phyloP scores from a whole-genome alignment of 2,888 invertebrate genomes.

The Quadroppia sp. region DNA sequence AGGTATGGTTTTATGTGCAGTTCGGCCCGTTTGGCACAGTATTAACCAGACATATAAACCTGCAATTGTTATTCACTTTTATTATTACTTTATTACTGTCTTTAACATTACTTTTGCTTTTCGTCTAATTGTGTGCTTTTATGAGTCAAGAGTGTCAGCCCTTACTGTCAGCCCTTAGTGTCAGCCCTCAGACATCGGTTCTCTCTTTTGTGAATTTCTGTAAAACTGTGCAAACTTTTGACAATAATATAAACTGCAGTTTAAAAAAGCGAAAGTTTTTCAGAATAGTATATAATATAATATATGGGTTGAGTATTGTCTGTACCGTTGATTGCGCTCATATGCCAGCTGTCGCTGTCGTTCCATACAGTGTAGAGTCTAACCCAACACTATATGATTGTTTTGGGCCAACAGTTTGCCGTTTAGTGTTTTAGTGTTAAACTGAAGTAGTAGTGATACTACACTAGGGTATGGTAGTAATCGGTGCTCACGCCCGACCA shows the following conservation, averaged over 20 bases:
- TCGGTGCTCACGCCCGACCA: constrained; percentile 24
- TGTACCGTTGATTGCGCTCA: neutral
- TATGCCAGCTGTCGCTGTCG: constrained; percentile 32
- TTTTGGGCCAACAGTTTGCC: neutral
- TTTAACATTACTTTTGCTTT: constrained; percentile 2
- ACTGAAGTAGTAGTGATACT: no score
- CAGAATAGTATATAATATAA: neutral
- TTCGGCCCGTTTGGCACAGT: neutral
- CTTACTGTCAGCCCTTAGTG: no score
- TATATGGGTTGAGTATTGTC: neutral
- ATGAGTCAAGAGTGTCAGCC: neutral
- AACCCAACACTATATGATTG: neutral
- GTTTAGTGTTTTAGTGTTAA: constrained; percentile 22
- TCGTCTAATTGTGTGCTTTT: neutral
- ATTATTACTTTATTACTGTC: constrained; percentile 12
- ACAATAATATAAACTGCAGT: neutral
- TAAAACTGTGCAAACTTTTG: neutral
- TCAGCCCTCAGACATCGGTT: no score
- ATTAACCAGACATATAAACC: constrained; percentile 2
- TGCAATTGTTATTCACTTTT: neutral
- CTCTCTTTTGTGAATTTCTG: neutral
- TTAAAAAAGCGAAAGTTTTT: neutral
- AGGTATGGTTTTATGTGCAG: neutral
- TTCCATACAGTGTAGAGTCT: no score
- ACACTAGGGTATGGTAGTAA: constrained; percentile 26